These are phyloP conservation scores for Tenthredo scrophulariae DNA, from an alignment of 2,888 invertebrate species.

Conservation along the genomic window DNA sequence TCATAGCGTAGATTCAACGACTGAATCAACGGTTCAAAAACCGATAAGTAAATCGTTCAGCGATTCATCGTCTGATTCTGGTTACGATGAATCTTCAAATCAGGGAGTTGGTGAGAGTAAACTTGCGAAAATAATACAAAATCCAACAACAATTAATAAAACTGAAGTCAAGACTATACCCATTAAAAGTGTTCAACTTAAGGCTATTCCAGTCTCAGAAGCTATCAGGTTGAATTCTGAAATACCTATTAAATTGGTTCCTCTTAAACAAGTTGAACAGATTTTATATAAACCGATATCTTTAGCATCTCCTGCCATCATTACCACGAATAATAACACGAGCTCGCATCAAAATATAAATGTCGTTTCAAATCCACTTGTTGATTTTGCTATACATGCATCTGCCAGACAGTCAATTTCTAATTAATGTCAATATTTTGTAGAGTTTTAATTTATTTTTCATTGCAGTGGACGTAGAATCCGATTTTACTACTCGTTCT, in stretches of 20 bases:
- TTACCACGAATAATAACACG: conserved; percentile 66
- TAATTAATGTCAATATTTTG: conserved; percentile 72
- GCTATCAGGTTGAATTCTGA: conserved; percentile 70
- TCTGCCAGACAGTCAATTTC: conserved; percentile 73
- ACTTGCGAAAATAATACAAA: conserved; percentile 67
- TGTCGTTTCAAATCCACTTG: conserved; percentile 70
- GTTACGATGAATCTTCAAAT: conserved; percentile 85
- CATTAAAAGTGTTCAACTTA: conserved; percentile 67
- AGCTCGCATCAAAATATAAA: conserved; percentile 67
- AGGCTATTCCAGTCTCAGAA: conserved; percentile 68
- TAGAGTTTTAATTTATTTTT: conserved; percentile 76
- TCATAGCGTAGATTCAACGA: conserved; percentile 73
- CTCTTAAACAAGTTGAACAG: conserved; percentile 68
- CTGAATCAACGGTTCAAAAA: conserved; percentile 67
- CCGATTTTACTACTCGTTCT: no score
- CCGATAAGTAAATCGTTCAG: conserved; percentile 78
- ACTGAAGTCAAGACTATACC: conserved; percentile 62
- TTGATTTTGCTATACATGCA: conserved; percentile 74
- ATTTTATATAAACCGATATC: conserved; percentile 73
- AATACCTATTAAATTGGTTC: conserved; percentile 68
- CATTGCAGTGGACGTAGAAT: no score
- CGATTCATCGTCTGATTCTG: conserved; percentile 87
- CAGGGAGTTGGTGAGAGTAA: conserved; percentile 77
- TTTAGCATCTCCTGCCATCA: conserved; percentile 65
- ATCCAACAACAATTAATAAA: conserved; percentile 55